A percentile compares a stretch with the other conserved stretches of the same genome.
These are phyloP conservation scores for Drosophila rhopaloa DNA, from an alignment of 1,140 invertebrate genomes.

Conservation along the genomic window DNA sequence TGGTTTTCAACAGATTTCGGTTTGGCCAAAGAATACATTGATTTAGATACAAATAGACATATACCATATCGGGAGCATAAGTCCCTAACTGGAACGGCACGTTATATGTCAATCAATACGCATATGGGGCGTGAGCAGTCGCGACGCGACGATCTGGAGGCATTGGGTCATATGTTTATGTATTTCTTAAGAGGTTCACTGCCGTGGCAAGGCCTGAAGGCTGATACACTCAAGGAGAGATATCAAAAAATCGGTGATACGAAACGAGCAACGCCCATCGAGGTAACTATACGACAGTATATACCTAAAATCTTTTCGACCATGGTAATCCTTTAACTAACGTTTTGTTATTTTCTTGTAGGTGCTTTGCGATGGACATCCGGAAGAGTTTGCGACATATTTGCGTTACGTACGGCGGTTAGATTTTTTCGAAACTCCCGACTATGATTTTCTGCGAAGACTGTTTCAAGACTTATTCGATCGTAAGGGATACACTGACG, in stretches of 20 bases:
- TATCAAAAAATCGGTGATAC: conserved; percentile 99
- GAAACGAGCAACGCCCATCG: conserved; percentile 98
- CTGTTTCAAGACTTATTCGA: conserved; percentile 98
- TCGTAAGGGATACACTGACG: conserved; percentile 95
- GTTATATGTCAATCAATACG: conserved; percentile 99
- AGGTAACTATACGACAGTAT: conserved; percentile 85
- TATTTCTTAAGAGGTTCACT: conserved; percentile 99
- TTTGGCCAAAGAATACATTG: conserved; percentile 99
- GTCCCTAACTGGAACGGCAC: conserved; percentile 98
- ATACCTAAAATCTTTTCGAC: background rate
- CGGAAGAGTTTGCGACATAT: conserved; percentile 98
- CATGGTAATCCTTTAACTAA: background rate
- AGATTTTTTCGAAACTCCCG: conserved; percentile 99
- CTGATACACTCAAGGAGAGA: conserved; percentile 99
- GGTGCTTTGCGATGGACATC: conserved; percentile 98
- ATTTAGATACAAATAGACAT: conserved; percentile 99
- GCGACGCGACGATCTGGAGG: conserved; percentile 99
- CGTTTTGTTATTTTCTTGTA: conserved; percentile 29
- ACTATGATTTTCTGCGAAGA: conserved; percentile 99
- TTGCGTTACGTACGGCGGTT: conserved; percentile 98
- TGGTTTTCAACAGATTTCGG: conserved; percentile 94
- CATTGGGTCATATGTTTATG: conserved; percentile 99
- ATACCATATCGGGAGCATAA: conserved; percentile 99
- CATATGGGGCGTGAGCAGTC: conserved; percentile 99
- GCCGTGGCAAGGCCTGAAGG: conserved; percentile 99